Evolutionary conservation across 2,888 invertebrate species (phyloP).

Genomic region (Tortrix viridana): DNA sequence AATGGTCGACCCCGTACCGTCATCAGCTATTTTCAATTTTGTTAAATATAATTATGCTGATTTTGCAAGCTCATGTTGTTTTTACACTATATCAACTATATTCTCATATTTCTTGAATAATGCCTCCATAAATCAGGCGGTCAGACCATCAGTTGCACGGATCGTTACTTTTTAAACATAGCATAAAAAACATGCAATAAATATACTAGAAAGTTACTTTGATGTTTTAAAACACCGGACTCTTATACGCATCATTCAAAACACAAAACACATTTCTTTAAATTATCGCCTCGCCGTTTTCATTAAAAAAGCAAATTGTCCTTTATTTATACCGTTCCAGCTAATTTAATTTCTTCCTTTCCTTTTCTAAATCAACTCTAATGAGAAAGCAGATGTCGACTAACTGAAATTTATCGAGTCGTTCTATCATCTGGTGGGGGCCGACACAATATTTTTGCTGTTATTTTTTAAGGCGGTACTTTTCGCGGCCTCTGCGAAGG

Average conservation of each 20-base stretch:
- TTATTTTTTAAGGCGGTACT: constrained; percentile 30
- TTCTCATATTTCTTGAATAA: too few species aligned
- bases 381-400: constrained; percentile 38
- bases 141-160: too few species aligned
- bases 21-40: too few species aligned
- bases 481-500: constrained; percentile 2
- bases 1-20: too few species aligned
- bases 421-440: constrained; percentile 29
- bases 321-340: constrained; percentile 29
- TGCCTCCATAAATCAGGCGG: too few species aligned
- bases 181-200: too few species aligned
- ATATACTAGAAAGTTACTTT: too few species aligned
- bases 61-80: too few species aligned
- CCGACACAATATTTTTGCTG: constrained; percentile 30
- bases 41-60: too few species aligned
- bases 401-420: constrained; percentile 36
- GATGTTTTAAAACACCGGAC: too few species aligned
- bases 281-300: constrained; percentile 23
- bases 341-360: constrained; percentile 37
- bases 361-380: constrained; percentile 38
- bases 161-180: too few species aligned
- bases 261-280: constrained; percentile 12
- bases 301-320: constrained; percentile 33
- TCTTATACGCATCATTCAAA: not conserved
- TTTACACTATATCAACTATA: too few species aligned